Evolutionary conservation across 2,113 vertebrate species (phyloP).

Genomic region (Hoplias malabaricus): DNA sequence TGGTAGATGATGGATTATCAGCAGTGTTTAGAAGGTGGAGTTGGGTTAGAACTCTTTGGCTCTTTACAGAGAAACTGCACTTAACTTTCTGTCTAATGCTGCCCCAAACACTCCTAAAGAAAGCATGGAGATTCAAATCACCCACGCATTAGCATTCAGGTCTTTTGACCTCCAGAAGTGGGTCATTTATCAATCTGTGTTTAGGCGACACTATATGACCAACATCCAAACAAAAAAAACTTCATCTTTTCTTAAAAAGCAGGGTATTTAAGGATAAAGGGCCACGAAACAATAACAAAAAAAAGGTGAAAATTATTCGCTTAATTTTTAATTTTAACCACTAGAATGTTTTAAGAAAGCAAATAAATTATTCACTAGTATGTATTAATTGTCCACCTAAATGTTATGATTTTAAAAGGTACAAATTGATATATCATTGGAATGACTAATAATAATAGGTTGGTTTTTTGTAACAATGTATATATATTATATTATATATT

Average conservation of each 20-base stretch:
- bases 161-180: conserved; percentile 19
- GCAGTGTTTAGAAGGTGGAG: not conserved
- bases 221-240: conserved; percentile 21
- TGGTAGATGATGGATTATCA: conserved; percentile 22
- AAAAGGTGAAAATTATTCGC: too few relatives aligned
- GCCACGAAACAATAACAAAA: not conserved
- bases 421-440: too few relatives aligned
- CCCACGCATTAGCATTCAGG: not conserved
- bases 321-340: too few relatives aligned
- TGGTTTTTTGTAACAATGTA: too few relatives aligned
- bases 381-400: too few relatives aligned
- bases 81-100: conserved; percentile 52
- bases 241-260: not conserved
- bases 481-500: too few relatives aligned
- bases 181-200: conserved; percentile 6
- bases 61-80: conserved; percentile 47
- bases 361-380: too few relatives aligned
- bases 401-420: too few relatives aligned
- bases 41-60: conserved; percentile 52
- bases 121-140: not conserved
- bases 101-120: conserved; percentile 14
- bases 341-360: too few relatives aligned
- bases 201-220: conserved; percentile 5
- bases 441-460: too few relatives aligned
- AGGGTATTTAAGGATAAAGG: not conserved